Evolutionary conservation across 2,888 invertebrate species (phyloP), one percentile per base, ranked within the genome.

Genomic region (Aquatica leii): DNA sequence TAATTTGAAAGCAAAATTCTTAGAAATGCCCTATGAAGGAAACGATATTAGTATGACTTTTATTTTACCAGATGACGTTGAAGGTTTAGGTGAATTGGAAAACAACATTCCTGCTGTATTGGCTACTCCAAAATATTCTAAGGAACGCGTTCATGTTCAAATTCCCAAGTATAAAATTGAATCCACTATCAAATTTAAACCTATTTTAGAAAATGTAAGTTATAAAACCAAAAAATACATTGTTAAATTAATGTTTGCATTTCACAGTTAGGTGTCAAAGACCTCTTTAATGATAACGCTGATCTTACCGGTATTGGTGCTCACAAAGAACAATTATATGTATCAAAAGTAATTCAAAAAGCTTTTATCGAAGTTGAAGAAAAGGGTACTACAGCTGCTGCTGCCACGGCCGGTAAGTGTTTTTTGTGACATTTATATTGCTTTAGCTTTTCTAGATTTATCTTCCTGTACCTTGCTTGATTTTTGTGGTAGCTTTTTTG

Each of bases 131-230:
- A 34, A 43, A 4, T 52, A 35, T 37, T 3, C n/a, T 14, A 53
- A 49, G 18, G 41, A 68, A 37, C 56, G 60, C 15, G 69, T 72
- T 15, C 15, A 59, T 9, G 64, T 74, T 4, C 40, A 60, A 17
- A 55, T 73, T 34, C 73, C 73, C 0, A 70, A 66, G 56, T 73
- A 72, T 58, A 62, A 68, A 8, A 72, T 69, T 51, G 70, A 70
- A 59, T 58, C 64, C 1, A 53, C 58, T 6, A 65, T 68, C 17
- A 83, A 90, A 65, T 81, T 93, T 21, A 82, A 82, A 12, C 77
- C 81, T 0, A 72, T 86, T 11, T 77, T 92, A 51, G 78, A 83
- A 14, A 84, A 88, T 82, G 92, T 92, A 54, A 60, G 60, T 40
- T 21, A 11, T 35, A 1, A 5, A 3, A 14, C 15, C 8, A 1